These are phyloP conservation scores for Chanos chanos DNA, from an alignment of 2,797 vertebrate genomes.

Conservation along the genomic window DNA sequence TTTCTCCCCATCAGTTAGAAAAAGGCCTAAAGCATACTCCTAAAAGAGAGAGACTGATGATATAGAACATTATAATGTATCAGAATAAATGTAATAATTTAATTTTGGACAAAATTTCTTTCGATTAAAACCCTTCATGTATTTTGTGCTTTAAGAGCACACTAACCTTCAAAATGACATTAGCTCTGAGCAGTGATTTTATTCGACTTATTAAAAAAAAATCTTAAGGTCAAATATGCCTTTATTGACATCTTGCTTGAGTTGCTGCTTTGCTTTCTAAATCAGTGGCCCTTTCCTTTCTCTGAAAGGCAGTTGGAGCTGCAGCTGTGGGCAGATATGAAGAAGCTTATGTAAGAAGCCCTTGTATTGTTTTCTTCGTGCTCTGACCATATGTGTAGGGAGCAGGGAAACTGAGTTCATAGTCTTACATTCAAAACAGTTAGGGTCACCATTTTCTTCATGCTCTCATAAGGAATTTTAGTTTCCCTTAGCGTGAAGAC, in stretches of 20 bases:
- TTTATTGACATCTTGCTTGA: neutral
- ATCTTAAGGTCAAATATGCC: neutral
- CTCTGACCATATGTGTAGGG: conserved; percentile 43
- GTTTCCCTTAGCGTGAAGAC: too few species aligned
- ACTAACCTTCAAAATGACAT: neutral
- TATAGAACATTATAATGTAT: too few species aligned
- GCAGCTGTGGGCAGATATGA: conserved; percentile 53
- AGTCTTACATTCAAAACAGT: conserved; percentile 20
- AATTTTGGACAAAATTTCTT: too few species aligned
- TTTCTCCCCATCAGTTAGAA: too few species aligned
- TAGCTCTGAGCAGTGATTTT: too few species aligned
- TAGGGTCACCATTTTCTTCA: conserved; percentile 14
- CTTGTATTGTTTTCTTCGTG: conserved; percentile 45
- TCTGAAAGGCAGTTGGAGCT: conserved; percentile 38
- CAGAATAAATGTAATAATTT: too few species aligned
- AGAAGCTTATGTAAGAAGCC: conserved; percentile 60
- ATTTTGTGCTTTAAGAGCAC: neutral
- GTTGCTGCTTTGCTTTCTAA: neutral
- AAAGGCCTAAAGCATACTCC: too few species aligned
- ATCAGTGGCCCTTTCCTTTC: conserved; percentile 26
- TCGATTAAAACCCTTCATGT: too few species aligned
- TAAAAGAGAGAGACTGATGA: too few species aligned
- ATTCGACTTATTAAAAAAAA: neutral
- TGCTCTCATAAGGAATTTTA: too few species aligned
- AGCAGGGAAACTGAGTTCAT: conserved; percentile 28